A percentile compares a stretch with the other conserved stretches of the same genome.
These are phyloP conservation scores for Zoanthus gigantus DNA, from an alignment of 92 coral and sea anemone species.

Conservation along the genomic window DNA sequence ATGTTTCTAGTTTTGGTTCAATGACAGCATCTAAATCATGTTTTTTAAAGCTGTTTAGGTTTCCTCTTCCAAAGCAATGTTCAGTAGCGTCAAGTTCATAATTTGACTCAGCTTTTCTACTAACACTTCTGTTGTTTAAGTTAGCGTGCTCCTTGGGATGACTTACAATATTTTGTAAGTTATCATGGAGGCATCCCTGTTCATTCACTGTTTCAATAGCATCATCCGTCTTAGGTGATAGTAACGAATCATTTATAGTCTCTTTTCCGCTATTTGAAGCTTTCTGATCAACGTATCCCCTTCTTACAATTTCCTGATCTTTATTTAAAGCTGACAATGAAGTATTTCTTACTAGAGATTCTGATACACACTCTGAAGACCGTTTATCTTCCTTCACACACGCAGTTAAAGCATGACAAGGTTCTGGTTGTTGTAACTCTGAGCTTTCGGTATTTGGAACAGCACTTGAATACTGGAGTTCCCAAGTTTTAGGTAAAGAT, in stretches of 20 bases:
- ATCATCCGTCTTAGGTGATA: background rate
- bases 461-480: background rate
- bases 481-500: background rate
- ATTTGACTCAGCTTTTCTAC: background rate
- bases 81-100: background rate
- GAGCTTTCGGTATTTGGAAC: background rate
- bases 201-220: background rate
- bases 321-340: background rate
- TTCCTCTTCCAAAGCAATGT: background rate
- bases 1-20: background rate
- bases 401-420: background rate
- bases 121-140: background rate
- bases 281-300: background rate
- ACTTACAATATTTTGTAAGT: background rate
- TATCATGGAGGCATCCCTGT: background rate
- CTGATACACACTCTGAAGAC: background rate
- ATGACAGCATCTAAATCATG: background rate
- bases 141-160: background rate
- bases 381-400: background rate
- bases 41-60: background rate
- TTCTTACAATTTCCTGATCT: background rate
- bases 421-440: conserved; percentile 6
- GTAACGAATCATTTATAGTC: background rate
- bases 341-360: background rate
- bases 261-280: background rate